Evolutionary conservation across 2,113 vertebrate genomes (phyloP).

Genomic region (Chlorodrepanis virens): DNA sequence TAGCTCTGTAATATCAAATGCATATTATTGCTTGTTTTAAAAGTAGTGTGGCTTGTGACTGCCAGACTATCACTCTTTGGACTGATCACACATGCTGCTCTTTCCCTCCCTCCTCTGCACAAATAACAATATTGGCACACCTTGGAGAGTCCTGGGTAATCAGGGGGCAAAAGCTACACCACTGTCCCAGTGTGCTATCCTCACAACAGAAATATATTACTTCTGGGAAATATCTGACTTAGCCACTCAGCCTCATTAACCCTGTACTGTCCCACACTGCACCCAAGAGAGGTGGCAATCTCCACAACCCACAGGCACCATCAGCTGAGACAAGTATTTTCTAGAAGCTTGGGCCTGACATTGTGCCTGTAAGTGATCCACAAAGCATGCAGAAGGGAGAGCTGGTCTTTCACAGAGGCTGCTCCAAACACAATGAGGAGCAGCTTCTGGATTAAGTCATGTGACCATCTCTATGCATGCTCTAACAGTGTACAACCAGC

Average conservation of each 20-base stretch:
- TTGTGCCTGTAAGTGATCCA: not conserved
- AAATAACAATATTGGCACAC: not conserved
- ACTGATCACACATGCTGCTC: not conserved
- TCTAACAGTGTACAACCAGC: not conserved
- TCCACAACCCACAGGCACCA: not conserved
- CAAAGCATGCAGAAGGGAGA: not conserved
- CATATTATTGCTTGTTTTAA: not conserved
- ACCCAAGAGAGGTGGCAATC: not conserved
- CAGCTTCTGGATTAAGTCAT: not conserved
- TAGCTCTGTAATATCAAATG: not conserved
- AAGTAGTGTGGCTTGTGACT: not conserved
- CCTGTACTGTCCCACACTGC: not conserved
- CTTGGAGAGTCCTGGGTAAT: not conserved
- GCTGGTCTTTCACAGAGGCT: not conserved
- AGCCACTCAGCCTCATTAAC: not conserved
- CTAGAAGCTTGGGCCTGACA: not conserved
- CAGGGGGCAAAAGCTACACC: not conserved
- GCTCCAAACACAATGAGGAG: not conserved
- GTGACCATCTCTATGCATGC: not conserved
- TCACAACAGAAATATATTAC: not conserved
- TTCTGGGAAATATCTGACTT: not conserved
- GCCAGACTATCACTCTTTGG: not conserved
- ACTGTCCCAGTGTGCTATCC: not conserved
- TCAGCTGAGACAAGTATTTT: not conserved
- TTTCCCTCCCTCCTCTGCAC: not conserved